Evolutionary conservation across 2,888 invertebrate genomes (phyloP).

Genomic region (Camponotus fellah): DNA sequence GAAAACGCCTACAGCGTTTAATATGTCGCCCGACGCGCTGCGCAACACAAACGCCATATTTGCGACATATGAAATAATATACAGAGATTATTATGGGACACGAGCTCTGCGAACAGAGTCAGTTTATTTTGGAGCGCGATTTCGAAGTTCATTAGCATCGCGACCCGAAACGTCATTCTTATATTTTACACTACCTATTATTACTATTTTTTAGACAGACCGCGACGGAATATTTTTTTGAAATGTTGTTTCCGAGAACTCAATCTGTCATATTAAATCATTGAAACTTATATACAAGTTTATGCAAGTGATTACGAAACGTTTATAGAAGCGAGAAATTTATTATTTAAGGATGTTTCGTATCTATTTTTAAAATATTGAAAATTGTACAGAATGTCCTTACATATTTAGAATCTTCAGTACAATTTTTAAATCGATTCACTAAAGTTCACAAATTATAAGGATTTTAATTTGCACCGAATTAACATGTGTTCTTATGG

Average conservation of each 20-base stretch:
- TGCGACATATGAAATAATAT: slow-evolving; percentile 46
- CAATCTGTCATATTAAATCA: background rate
- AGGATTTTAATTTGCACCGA: no score
- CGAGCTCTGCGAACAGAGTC: background rate
- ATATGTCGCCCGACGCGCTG: slow-evolving; percentile 60
- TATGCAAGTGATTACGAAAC: background rate
- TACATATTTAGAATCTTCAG: no score
- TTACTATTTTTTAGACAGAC: background rate
- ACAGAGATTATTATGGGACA: slow-evolving; percentile 15
- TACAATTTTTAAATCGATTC: no score
- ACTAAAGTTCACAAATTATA: no score
- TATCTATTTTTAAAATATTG: no score
- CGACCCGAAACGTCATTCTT: slow-evolving; percentile 14
- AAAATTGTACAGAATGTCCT: no score
- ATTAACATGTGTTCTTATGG: no score
- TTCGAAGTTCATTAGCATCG: slow-evolving; percentile 26
- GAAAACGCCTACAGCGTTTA: slow-evolving; percentile 71
- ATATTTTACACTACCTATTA: no score
- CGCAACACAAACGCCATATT: slow-evolving; percentile 18
- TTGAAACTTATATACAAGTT: background rate
- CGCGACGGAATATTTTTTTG: background rate
- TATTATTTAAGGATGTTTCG: background rate
- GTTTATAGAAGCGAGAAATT: background rate
- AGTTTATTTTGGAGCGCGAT: slow-evolving; percentile 6
- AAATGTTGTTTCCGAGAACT: background rate